Conservation (phyloP, 2,797 vertebrate species). For the Iguana delicatissima region DNA sequence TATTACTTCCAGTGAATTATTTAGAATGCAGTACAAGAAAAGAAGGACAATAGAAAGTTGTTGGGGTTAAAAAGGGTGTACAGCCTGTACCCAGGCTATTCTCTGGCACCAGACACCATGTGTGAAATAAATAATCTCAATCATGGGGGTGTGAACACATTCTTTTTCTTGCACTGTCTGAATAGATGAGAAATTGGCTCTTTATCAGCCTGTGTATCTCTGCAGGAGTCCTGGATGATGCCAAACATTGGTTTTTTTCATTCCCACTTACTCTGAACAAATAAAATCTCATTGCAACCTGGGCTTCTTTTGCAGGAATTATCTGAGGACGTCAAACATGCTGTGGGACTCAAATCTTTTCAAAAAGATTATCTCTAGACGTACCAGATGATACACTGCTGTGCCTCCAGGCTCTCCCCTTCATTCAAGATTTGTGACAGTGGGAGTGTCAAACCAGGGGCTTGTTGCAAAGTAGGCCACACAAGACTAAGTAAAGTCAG, state of each 20-base stretch:
- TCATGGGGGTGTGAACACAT: not conserved
- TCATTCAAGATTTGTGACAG: not conserved
- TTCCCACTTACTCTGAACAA: constrained; percentile 42
- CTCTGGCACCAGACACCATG: not conserved
- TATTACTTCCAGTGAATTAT: not conserved
- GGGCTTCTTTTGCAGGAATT: constrained; percentile 18
- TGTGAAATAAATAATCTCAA: constrained; percentile 24
- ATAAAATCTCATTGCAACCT: constrained; percentile 31
- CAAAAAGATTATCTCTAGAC: constrained; percentile 1
- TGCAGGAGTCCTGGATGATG: constrained; percentile 45
- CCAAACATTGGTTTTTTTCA: constrained; percentile 24
- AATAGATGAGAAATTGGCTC: not conserved
- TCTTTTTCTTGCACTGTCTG: not conserved
- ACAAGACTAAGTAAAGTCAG: constrained; percentile 5
- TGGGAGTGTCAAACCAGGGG: not conserved
- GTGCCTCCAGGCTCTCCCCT: not conserved
- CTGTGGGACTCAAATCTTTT: constrained; percentile 30
- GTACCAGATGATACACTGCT: constrained; percentile 1
- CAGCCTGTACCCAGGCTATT: constrained; percentile 25
- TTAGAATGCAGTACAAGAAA: constrained; percentile 19
- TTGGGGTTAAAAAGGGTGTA: constrained; percentile 1
- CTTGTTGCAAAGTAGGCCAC: not conserved
- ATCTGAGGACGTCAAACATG: constrained; percentile 29
- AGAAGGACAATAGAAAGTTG: constrained; percentile 15
- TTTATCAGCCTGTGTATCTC: constrained; percentile 38